Evolutionary conservation across 2,797 vertebrate genomes (phyloP), one percentile per base, ranked within the genome.

Genomic region (Melanotaenia trifasciata): DNA sequence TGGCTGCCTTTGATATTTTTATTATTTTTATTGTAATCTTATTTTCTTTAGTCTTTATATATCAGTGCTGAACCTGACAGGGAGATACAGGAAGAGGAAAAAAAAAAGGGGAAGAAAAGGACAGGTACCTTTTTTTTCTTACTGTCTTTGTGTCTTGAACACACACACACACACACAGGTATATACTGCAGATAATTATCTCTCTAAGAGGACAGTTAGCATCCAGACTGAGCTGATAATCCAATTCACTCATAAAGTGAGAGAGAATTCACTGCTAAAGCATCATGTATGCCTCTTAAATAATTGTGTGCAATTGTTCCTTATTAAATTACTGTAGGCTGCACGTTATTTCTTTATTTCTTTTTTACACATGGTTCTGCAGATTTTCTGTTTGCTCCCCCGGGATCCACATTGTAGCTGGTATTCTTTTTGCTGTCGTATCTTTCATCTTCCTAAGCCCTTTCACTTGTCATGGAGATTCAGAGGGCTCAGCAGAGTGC

Each of bases 391-490:
- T 64, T 22, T 13, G 7, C 8, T 67, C 67, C 63, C 59, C 3
- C 10, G 59, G 56, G 76, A 79, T 66, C 64, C 26, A 40, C 13
- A 36, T 35, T 56, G 32, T 56, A 24, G 47, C 67, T 70, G 58
- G 77, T 83, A 53, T 72, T 76, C 40, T 66, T 75, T 61, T 67
- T 72, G 59, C 32, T 5, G 0, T 74, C 56, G 53, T 57, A 64
- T 57, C 5, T 24, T 64, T 83, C 54, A 10, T 84, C 69, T 76
- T 76, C 70, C 58, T 74, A 64, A 74, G 70, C 64, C 43, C 72
- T 66, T 81, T 80, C 80, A 64, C 73, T 78, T 59, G 67, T 73
- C 69, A 68, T 26, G n/a, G 45, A 74, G n/a, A 59, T 65, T 24
- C 9, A 43, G 14, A 74, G n/a, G 4, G 22, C 76, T 82, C 74